Base-by-base conservation (phyloP, 1,140 invertebrate species). In the Drosophila pectinifera region DNA sequence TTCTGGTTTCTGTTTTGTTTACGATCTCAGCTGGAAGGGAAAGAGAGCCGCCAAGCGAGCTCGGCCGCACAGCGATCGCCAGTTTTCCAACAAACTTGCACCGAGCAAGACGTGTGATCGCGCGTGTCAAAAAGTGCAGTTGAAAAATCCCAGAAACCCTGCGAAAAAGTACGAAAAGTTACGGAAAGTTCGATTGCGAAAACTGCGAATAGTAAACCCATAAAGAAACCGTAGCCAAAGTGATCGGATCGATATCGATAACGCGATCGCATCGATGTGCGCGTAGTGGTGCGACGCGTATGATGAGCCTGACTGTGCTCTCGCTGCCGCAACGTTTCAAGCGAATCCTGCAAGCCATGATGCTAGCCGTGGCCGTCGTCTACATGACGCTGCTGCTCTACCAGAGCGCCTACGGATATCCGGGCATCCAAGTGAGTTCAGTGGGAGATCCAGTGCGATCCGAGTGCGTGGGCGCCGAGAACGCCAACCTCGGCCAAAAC, bases 361-460 rank as follows among this genome's bases (percentile, higher is more conserved):
- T 88, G 74, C 78, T 92, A 69, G 91, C 91, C 80, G 83, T 92
- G 38, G 91, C 90, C 69, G 81, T 92, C 20, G 88, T 92, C 83
- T 92, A 92, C 26, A 92, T 85, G 82, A 92, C 91, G 55, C 72
- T 92, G 45, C 45, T 92, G 85, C 86, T 92, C 64, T 92, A 92
- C 62, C 91, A 92, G 78, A 92, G 85, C 78, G 80, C 91, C 89
- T 92, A 92, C 86, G 91, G 91, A 91, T 92, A 92, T 91, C 91
- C 91, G 74, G 82, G 77, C 55, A 75, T 91, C 42, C 84, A 92
- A 83, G 91, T 92, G 70, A 90, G 88, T 89, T 45, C 41, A 53
- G 49, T 53, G 31, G 31, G 18, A 36, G 49, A 53, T 53, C 20
- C 7, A 53, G 49, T 53, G 49, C 13, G 18, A 34, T 53, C 31